These are phyloP conservation scores for Synergus gifuensis DNA, from an alignment of 2,888 invertebrate species.

Conservation along the genomic window DNA sequence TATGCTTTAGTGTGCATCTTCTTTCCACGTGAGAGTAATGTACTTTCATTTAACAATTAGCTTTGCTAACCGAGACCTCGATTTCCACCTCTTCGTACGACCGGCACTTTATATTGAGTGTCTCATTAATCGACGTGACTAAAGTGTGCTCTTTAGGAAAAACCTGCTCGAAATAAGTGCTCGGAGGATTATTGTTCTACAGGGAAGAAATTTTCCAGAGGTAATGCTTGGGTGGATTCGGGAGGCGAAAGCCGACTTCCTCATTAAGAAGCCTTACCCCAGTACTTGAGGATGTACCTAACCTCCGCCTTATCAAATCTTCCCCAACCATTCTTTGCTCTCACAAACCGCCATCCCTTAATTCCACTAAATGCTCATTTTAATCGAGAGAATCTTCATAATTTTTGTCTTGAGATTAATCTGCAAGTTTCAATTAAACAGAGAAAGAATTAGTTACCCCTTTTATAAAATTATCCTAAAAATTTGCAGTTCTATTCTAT, in stretches of 20 bases:
- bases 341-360: background rate
- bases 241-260: constrained; percentile 12
- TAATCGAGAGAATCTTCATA: background rate
- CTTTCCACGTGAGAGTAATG: constrained; percentile 6
- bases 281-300: background rate
- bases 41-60: constrained; percentile 24
- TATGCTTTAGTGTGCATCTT: background rate
- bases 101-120: constrained; percentile 29
- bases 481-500: too few species aligned
- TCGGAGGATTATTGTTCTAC: constrained; percentile 19
- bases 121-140: constrained; percentile 39
- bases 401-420: background rate
- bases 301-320: constrained; percentile 17
- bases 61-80: constrained; percentile 39
- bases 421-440: too few species aligned
- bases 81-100: constrained; percentile 26
- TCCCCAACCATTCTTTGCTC: background rate
- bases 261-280: constrained; percentile 12
- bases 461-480: too few species aligned
- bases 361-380: background rate
- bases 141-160: constrained; percentile 37
- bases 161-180: constrained; percentile 39
- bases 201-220: constrained; percentile 8
- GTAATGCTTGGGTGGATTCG: constrained; percentile 5
- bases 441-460: too few species aligned